Conservation (phyloP, 2,797 vertebrate genomes). For the Myotis daubentonii region DNA sequence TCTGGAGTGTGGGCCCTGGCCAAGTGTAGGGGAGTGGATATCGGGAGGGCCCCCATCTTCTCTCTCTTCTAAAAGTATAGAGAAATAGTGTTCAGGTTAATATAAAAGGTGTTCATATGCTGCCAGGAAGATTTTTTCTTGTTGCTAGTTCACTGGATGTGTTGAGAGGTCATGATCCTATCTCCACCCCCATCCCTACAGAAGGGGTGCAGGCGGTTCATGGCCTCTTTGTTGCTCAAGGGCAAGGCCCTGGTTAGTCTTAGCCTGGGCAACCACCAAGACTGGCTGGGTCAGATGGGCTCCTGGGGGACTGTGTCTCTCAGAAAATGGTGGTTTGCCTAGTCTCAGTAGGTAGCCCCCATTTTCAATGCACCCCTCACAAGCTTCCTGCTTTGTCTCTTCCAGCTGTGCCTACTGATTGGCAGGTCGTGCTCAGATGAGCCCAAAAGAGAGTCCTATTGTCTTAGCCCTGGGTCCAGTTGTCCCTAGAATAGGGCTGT, state of each 20-base stretch:
- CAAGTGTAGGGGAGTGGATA: accelerated
- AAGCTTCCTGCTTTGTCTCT: background rate
- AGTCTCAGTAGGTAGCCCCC: accelerated
- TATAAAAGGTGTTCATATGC: background rate
- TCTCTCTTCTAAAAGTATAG: background rate
- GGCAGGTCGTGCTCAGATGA: background rate
- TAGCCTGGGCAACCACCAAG: background rate
- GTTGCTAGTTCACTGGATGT: too few species aligned
- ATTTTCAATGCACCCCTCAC: accelerated
- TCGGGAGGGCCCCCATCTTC: too few species aligned
- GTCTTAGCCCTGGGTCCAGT: background rate
- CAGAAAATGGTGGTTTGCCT: background rate
- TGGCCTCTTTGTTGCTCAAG: background rate
- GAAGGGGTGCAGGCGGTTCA: too few species aligned
- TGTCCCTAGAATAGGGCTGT: background rate
- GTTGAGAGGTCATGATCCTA: background rate
- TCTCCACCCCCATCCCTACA: background rate
- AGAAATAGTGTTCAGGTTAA: background rate
- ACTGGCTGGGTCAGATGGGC: background rate
- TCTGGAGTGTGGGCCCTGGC: background rate
- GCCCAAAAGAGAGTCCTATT: too few species aligned
- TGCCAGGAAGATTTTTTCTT: too few species aligned
- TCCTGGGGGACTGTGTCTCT: background rate
- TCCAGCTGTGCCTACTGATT: background rate
- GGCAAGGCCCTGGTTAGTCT: background rate